Base-by-base conservation (phyloP, 2,797 vertebrate species). In the Lacerta bilineata region DNA sequence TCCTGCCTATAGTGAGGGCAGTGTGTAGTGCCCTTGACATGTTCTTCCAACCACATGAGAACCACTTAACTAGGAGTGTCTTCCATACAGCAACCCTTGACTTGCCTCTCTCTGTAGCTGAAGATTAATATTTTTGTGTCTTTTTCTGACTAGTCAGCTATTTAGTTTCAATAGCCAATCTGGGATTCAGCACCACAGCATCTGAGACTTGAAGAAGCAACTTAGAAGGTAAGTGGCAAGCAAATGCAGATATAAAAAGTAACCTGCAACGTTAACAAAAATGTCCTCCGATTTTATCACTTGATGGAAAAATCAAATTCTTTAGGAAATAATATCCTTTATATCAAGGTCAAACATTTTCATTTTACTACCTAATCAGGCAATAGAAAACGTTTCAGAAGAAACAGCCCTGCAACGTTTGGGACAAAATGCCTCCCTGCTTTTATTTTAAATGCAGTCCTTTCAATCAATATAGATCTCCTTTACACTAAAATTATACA, bases 151-250 rank as follows among this genome's bases (percentile, higher is more conserved):
- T 43, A 77, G 59, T 66, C 27, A 86, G 29, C 41, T 77, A 66
- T 66, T 77, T 46, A n/a, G 74, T 85, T 85, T 46, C 36, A 77
- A 78, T 2, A 66, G 59, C 23, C 75, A 79, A 79, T 29, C 41
- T 86, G 75, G 75, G 84, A 86, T 68, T 88, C 72, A 66, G n/a
- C 77, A 72, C n/a, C 78, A 83, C 33, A 82, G 20, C 13, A 87
- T 61, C 36, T 83, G 25, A 83, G 64, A 68, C 61, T 55, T 69
- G 17, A 69, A 83, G n/a, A 43, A n/a, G 61, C 43, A 55, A 55
- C 61, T 88, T 79, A 83, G 77, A 78, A 25, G 72, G 33, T 77
- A 68, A 39, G 17, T 78, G 33, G 17, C 72, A 81, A 87, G 71
- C 11, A 75, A 82, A 46, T 9, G 55, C 0, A 33, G 69, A 36